These are phyloP conservation scores for Champsocephalus gunnari DNA, from an alignment of 2,797 vertebrate species.

Conservation along the genomic window DNA sequence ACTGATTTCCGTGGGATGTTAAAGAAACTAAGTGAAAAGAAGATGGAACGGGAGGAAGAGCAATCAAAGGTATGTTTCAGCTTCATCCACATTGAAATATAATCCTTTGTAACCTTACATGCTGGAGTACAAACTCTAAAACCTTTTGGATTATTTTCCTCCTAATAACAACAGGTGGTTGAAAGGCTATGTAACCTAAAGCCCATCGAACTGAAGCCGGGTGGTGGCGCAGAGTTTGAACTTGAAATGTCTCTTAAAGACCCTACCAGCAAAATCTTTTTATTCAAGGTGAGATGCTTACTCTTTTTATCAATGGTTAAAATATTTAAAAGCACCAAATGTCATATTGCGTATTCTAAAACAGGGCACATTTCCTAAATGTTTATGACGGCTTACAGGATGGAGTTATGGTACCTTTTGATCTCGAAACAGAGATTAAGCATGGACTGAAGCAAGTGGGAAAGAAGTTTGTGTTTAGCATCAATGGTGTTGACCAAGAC, in stretches of 20 bases:
- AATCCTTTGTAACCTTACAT: neutral
- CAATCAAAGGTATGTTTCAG: conserved; percentile 81
- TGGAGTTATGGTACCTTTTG: conserved; percentile 86
- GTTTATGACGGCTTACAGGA: conserved; percentile 77
- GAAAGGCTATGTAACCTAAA: conserved; percentile 82
- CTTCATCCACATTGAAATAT: neutral
- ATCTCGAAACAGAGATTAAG: conserved; percentile 79
- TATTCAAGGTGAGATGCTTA: conserved; percentile 87
- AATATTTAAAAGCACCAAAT: neutral
- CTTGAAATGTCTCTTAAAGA: conserved; percentile 91
- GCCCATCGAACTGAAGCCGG: conserved; percentile 84
- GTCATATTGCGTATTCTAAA: neutral
- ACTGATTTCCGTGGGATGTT: conserved; percentile 91
- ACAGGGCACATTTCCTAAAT: neutral
- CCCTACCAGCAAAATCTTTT: conserved; percentile 84
- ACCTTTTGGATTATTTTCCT: neutral
- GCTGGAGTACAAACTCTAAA: neutral
- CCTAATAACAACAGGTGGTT: conserved; percentile 80
- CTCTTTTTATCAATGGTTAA: neutral
- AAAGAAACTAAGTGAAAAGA: conserved; percentile 88
- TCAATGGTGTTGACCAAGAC: conserved; percentile 85
- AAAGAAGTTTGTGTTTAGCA: conserved; percentile 85
- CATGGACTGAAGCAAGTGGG: conserved; percentile 85
- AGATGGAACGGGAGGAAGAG: conserved; percentile 80
- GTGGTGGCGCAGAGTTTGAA: conserved; percentile 85